Evolutionary conservation across 2,888 invertebrate species (phyloP), one percentile per base, ranked within the genome.

Genomic region (Serrognathus titanus): DNA sequence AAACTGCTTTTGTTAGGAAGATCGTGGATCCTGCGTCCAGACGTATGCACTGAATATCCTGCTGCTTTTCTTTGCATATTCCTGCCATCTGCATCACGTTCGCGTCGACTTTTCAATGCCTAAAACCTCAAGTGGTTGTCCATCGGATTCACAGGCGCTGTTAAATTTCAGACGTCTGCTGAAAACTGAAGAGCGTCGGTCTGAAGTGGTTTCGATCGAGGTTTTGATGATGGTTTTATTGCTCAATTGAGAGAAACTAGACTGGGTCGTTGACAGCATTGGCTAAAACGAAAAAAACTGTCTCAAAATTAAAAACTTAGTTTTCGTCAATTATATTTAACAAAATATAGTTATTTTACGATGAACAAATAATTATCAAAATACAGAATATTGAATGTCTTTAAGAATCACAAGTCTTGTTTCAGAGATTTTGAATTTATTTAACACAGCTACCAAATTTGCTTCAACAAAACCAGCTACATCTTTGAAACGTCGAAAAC

Each of bases 161-260:
- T 43, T 43, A 43, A 43, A 43, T 43, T 43, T 43, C n/a, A 43
- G n/a, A 43, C 13, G 43, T 20, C 43, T 16, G 12, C 12, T 11
- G 43, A 43, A 43, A 43, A 43, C 13, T 43, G 43, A 20, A 43
- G 8, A 16, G 43, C 43, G 16, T 16, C 40, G 40, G 40, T 40
- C 43, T 43, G 43, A 43, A 43, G 43, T 43, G 43, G 43, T 20
- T 43, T 43, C 43, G 43, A 43, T 43, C 12, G 16, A 20, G 16
- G 43, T 11, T 16, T 43, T 16, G 43, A 16, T 43, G 43, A 43
- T 43, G 10, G 20, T 43, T 43, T 43, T 16, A 43, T 20, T 43
- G 43, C 16, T 10, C 20, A 4, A 13, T 10, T 20, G 13, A 43
- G 43, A 43, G 43, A 43, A 39, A 43, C n/a, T 43, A 41, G 11